phyloP scores from a whole-genome alignment of 2,797 vertebrate species.

The Serranus cabrilla region DNA sequence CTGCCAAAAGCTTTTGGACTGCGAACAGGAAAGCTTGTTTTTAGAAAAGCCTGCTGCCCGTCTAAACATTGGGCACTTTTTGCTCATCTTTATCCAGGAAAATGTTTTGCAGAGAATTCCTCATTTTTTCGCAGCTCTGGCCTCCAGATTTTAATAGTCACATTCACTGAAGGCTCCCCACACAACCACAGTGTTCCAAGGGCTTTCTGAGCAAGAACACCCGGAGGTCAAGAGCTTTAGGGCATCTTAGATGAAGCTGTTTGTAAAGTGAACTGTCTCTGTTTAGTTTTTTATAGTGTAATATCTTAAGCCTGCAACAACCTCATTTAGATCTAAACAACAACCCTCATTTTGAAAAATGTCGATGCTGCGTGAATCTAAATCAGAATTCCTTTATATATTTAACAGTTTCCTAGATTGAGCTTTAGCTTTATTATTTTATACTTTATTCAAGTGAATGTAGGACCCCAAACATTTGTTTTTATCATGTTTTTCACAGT shows the following conservation, averaged over 20 bases:
- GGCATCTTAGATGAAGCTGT: conserved; percentile 10
- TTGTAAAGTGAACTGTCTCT: neutral
- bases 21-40: conserved; percentile 42
- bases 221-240: conserved; percentile 51
- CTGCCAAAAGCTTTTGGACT: conserved; percentile 56
- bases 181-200: conserved; percentile 14
- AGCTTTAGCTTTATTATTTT: too few relatives aligned
- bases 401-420: too few relatives aligned
- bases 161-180: conserved; percentile 24
- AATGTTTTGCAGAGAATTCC: conserved; percentile 35
- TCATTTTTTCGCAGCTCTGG: conserved; percentile 22
- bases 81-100: conserved; percentile 33
- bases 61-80: conserved; percentile 41
- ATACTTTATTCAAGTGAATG: too few relatives aligned
- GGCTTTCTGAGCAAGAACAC: conserved; percentile 35
- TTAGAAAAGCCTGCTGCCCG: conserved; percentile 43
- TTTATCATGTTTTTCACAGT: too few relatives aligned
- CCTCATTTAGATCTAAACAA: neutral
- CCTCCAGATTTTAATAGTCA: conserved; percentile 37
- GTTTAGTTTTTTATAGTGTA: neutral
- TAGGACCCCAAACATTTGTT: too few relatives aligned
- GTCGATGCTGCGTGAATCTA: too few relatives aligned
- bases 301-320: neutral
- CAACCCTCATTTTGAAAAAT: too few relatives aligned
- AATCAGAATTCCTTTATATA: too few relatives aligned